Conservation (phyloP, 2,113 vertebrate species). For the Spilogale gracilis region DNA sequence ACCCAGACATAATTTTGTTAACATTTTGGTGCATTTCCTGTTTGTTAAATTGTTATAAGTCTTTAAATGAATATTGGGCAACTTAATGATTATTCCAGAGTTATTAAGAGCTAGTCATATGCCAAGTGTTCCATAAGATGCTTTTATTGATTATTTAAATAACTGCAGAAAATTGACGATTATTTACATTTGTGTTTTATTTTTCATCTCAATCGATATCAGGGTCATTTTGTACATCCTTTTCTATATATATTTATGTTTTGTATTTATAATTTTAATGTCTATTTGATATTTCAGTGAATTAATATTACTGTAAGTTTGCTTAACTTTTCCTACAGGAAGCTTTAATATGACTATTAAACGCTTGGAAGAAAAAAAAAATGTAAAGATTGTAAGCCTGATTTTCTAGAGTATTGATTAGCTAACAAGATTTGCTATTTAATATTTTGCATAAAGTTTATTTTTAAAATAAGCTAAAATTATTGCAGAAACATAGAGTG, state of each 20-base stretch:
- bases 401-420: conserved; percentile 76
- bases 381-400: conserved; percentile 29
- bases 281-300: conserved; percentile 37
- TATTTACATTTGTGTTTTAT: conserved; percentile 60
- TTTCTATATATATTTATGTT: conserved; percentile 41
- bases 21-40: conserved; percentile 36
- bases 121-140: conserved; percentile 28
- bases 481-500: conserved; percentile 76
- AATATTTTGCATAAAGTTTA: conserved; percentile 79
- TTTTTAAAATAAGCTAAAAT: conserved; percentile 85
- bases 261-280: conserved; percentile 32
- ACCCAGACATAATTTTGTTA: conserved; percentile 32
- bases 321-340: conserved; percentile 58
- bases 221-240: conserved; percentile 52
- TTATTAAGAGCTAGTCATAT: conserved; percentile 63
- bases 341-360: conserved; percentile 51
- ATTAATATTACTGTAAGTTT: conserved; percentile 26
- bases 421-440: conserved; percentile 70
- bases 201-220: conserved; percentile 64
- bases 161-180: conserved; percentile 52
- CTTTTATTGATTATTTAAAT: conserved; percentile 79
- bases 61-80: conserved; percentile 58
- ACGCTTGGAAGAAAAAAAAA: conserved; percentile 29
- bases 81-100: conserved; percentile 49
- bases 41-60: conserved; percentile 56